Base-by-base conservation (phyloP, 1,140 invertebrate species). In the Uloborus diversus region DNA sequence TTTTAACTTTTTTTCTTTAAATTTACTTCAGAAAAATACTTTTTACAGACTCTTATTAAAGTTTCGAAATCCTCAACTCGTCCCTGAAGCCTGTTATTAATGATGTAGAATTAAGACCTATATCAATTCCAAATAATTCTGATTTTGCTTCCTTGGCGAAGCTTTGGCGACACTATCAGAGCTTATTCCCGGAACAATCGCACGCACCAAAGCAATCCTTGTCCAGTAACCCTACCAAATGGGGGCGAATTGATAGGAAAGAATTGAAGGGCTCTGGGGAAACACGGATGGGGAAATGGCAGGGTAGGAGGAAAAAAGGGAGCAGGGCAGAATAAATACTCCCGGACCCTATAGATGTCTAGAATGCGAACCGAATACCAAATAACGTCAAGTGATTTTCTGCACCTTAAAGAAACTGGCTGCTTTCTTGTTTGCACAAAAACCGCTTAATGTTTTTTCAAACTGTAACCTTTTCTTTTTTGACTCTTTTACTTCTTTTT, bases 391-490 rank as follows among this genome's bases (percentile, higher is more conserved):
- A 78, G 73, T 78, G 73, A 78, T 78, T 78, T 78, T 78, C 73
- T 78, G 61, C 62, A 78, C 73, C 61, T 66, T 30, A 25, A 11
- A 42, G 51, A 35, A 70, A 59, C 69, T 71, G 53, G 17, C 57
- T 53, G 42, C 25, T 42, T 66, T 78, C 73, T 78, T 78, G 73
- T 78, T 78, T 78, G 73, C 73, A 78, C 61, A 78, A 78, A 73
- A 78, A 78, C 73, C 73, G 73, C 73, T 78, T 78, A 78, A 78
- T 78, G 73, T 78, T 78, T 78, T 78, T 78, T 78, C 73, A 78
- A 78, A 78, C 73, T 78, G 73, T 78, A 78, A 66, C 73, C 62
- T 78, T 66, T 49, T 64, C 62, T 23, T 64, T n/a, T n/a, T n/a
- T n/a, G n/a, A n/a, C n/a, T n/a, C n/a, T n/a, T n/a, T n/a, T n/a